Base-by-base conservation (phyloP, 2,888 invertebrate genomes). In the Agapetus fuscipes region DNA sequence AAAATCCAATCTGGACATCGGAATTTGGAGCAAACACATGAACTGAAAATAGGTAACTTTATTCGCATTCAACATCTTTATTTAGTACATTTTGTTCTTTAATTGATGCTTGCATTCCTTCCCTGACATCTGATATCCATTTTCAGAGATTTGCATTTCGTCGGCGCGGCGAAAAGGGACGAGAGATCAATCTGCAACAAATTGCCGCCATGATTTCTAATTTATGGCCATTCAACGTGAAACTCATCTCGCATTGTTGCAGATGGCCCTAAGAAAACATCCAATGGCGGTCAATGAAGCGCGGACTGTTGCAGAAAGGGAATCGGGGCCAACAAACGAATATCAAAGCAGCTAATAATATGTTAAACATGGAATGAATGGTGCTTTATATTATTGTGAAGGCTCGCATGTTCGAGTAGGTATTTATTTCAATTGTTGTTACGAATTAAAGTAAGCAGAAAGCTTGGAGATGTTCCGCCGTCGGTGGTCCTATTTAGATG, bases 381-480 rank as follows among this genome's bases (percentile, higher is more conserved):
- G 25, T 29, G 26, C 34, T 17, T 10, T 34, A 28, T 24, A 37
- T 26, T 37, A 39, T 43, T 42, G 30, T 34, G 39, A 16, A 37
- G 9, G 20, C 20, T 20, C n/a, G n/a, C n/a, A 20, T 20, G 4
- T 9, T 20, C 20, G 20, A 20, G 20, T 20, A 9, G 5, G 42
- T 32, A 37, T 42, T 30, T 24, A 30, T 45, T 45, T 40, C 39
- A 31, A 46, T 46, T 46, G 46, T 46, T 46, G 46, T 37, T 46
- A 35, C 37, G 43, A 39, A 46, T 43, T 46, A 43, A 46, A 46
- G 42, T 39, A 46, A 39, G 40, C 46, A 46, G 39, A 29, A 46
- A 26, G 34, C 26, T 39, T 41, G 35, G 39, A 45, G 44, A 20
- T 20, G 20, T 13, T 30, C 17, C 45, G 17, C 37, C 10, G 37